Conservation (phyloP, 2,113 vertebrate species). For the Ptyas mucosa region DNA sequence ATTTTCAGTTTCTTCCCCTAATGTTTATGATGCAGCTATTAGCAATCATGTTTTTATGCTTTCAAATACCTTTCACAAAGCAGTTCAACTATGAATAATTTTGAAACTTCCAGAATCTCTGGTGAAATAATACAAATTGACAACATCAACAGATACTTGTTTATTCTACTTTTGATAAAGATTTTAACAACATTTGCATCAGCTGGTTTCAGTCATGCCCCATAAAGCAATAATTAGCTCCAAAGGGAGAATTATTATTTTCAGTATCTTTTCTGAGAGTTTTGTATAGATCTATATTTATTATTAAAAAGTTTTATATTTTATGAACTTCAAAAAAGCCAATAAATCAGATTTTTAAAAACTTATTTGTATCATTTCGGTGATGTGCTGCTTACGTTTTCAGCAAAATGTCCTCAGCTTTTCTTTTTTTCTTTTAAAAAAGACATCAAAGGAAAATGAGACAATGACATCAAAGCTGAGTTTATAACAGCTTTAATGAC, state of each 20-base stretch:
- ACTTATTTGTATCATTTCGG: background rate
- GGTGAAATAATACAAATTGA: background rate
- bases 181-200: background rate
- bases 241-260: background rate
- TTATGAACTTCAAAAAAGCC: conserved; percentile 5
- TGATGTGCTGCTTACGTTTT: conserved; percentile 23
- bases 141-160: background rate
- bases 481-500: conserved; percentile 30
- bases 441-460: conserved; percentile 33
- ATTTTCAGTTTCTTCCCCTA: background rate
- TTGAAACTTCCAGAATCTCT: background rate
- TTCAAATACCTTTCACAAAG: background rate
- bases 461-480: background rate
- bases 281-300: background rate
- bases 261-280: background rate
- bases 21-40: background rate
- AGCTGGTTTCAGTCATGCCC: background rate
- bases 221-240: background rate
- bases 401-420: background rate
- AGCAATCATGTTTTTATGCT: too few species aligned
- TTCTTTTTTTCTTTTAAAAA: conserved; percentile 37
- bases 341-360: background rate
- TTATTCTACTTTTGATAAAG: background rate
- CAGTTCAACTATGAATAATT: background rate
- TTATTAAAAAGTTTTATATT: background rate